Evolutionary conservation across 2,797 vertebrate genomes (phyloP).

Genomic region (Falco naumanni): DNA sequence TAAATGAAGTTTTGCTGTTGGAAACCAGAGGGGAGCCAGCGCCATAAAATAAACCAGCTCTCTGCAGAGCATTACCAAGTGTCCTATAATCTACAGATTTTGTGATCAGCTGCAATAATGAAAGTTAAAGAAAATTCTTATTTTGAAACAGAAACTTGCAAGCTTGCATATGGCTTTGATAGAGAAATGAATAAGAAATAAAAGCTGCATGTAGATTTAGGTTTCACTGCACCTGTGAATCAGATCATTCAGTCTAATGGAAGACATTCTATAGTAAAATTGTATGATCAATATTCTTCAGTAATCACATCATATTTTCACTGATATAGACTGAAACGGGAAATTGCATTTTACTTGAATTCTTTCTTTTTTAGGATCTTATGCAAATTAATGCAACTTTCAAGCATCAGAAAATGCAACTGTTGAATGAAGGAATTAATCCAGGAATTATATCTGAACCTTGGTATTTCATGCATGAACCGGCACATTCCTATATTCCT

Average conservation of each 20-base stretch:
- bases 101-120: background rate
- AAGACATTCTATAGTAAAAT: background rate
- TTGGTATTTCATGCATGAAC: constrained; percentile 79
- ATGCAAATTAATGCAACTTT: constrained; percentile 75
- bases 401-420: constrained; percentile 79
- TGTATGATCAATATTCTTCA: background rate
- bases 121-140: background rate
- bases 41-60: background rate
- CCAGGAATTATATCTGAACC: constrained; percentile 66
- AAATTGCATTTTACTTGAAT: background rate
- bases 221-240: background rate
- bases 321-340: background rate
- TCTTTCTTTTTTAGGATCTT: constrained; percentile 49
- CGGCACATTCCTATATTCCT: constrained; percentile 72
- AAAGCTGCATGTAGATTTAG: background rate
- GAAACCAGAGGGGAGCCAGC: background rate
- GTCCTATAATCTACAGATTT: background rate
- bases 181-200: background rate
- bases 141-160: background rate
- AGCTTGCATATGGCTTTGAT: background rate
- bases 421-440: constrained; percentile 81
- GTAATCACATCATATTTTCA: background rate
- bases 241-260: background rate
- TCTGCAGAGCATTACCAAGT: background rate
- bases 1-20: background rate